These are phyloP conservation scores for Pyralis farinalis DNA, from an alignment of 2,888 invertebrate genomes.

Conservation along the genomic window DNA sequence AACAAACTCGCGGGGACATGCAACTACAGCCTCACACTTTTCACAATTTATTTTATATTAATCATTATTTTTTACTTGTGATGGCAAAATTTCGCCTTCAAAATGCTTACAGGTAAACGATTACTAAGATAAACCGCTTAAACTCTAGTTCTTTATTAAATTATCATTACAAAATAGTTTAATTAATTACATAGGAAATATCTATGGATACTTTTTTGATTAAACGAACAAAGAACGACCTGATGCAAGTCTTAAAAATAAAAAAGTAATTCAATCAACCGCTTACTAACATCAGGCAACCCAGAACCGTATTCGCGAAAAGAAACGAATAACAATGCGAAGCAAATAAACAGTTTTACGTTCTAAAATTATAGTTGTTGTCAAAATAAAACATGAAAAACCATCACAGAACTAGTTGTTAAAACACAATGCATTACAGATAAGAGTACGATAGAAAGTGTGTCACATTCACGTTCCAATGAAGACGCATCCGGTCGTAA, in stretches of 20 bases:
- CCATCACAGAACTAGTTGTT: constrained; percentile 52
- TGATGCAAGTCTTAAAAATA: neutral
- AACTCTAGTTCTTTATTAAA: no score
- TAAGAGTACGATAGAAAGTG: constrained; percentile 70
- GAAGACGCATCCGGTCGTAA: constrained; percentile 73
- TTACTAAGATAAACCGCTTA: no score
- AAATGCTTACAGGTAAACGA: no score
- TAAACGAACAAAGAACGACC: neutral
- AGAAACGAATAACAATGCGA: constrained; percentile 7
- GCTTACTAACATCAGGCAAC: neutral
- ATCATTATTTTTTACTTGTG: constrained; percentile 7
- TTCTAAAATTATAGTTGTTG: constrained; percentile 41
- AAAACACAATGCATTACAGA: constrained; percentile 60
- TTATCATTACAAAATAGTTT: no score
- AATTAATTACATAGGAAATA: no score
- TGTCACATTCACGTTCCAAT: constrained; percentile 73
- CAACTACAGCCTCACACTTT: constrained; percentile 40
- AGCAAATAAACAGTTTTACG: constrained; percentile 23
- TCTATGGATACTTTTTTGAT: neutral
- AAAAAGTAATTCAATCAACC: neutral
- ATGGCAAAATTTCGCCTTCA: no score
- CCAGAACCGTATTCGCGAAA: constrained; percentile 2
- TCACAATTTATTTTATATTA: constrained; percentile 30
- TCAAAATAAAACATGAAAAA: constrained; percentile 53
- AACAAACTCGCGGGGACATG: constrained; percentile 79